Evolutionary conservation across 2,113 vertebrate species (phyloP), one percentile per base, ranked within the genome.

Genomic region (Brienomyrus longianalis): DNA sequence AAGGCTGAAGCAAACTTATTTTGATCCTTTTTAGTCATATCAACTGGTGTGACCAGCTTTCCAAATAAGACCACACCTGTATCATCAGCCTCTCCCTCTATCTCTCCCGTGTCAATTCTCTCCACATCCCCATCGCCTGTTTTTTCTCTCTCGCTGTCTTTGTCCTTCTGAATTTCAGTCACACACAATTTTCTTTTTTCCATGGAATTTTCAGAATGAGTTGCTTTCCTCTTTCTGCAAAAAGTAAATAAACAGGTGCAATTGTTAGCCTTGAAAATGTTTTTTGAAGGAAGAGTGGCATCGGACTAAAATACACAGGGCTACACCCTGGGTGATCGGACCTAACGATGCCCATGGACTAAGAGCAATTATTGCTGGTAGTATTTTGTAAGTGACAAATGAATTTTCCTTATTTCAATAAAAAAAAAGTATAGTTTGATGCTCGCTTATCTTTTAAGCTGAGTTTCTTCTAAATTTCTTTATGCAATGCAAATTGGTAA

Each of bases 101-200:
- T 87, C 89, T 86, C 89, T 90, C 35, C 85, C 89, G 56, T 74
- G 19, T 43, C 88, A 85, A 17, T 48, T 21, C n/a, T 90, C 59
- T 31, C 91, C 84, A 56, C 52, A n/a, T 62, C 50, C n/a, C 50
- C 80, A 6, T 56, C 51, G 35, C 62, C 59, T 27, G 52, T 45
- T 47, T 74, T 45, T 23, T 51, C 59, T 59, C 45, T 10, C 3
- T 74, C 27, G 0, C 17, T 43, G 47, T 50, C 43, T 48, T 31
- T 52, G 23, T 90, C 56, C 23, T 54, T 62, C 47, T 74, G 56
- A 51, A 17, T 50, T 52, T 56, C n/a, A 86, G 11, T 11, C 27
- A 23, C 45, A 47, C 52, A 87, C 45, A 90, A 66, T 13, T 23
- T 74, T 89, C 91, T 94, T 90, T 93, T 95, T 50, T 59, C 89